These are phyloP conservation scores for Nebria ingens DNA, from an alignment of 1,140 invertebrate species.

Conservation along the genomic window DNA sequence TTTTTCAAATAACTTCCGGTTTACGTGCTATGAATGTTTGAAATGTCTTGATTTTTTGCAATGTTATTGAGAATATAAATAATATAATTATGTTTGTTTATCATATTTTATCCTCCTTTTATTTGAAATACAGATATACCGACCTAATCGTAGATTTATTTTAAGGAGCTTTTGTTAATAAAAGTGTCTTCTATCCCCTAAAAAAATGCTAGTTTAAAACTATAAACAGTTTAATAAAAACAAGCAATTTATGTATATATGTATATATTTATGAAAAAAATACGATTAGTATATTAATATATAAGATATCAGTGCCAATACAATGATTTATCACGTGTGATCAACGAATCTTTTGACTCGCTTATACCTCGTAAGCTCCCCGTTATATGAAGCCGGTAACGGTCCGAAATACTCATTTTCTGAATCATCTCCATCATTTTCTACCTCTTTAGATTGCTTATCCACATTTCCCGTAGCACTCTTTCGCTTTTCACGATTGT, in stretches of 20 bases:
- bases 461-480: not conserved
- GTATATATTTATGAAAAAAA: not conserved
- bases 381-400: constrained; percentile 28
- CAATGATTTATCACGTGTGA: not conserved
- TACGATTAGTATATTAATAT: not conserved
- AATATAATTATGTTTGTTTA: not conserved
- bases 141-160: no score
- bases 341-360: constrained; percentile 29
- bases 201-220: not conserved
- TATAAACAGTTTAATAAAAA: not conserved
- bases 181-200: not conserved
- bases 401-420: constrained; percentile 24
- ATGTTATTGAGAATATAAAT: no score
- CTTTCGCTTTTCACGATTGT: not conserved
- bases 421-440: not conserved
- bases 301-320: not conserved
- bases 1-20: no score
- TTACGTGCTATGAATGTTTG: no score
- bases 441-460: not conserved
- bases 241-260: not conserved
- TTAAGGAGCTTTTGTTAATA: no score
- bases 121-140: not conserved
- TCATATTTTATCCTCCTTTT: not conserved
- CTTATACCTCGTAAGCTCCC: constrained; percentile 28
- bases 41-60: no score